These are phyloP conservation scores for Oncopodura yosiiana DNA, from an alignment of 1,140 invertebrate species.

Conservation along the genomic window DNA sequence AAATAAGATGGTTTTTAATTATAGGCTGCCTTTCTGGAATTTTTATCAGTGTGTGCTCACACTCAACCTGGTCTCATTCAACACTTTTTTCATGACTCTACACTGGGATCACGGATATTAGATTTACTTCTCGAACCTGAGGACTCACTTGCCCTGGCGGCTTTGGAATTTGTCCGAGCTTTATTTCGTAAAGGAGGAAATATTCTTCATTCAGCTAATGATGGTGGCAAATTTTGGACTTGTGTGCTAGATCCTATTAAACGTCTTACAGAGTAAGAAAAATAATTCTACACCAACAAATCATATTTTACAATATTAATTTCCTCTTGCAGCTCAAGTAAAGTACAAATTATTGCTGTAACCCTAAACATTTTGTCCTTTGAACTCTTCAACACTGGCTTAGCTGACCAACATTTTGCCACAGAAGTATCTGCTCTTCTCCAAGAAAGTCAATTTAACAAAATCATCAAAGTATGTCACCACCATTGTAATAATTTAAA, in stretches of 20 bases:
- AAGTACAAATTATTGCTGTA: conserved; percentile 16
- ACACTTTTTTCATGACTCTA: conserved; percentile 22
- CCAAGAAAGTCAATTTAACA: background rate
- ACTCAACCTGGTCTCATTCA: conserved; percentile 28
- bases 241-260: conserved; percentile 17
- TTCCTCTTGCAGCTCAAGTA: conserved; percentile 1
- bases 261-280: conserved; percentile 1
- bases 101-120: conserved; percentile 11
- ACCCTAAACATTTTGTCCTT: conserved; percentile 18
- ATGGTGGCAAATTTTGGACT: conserved; percentile 9
- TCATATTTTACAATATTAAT: background rate
- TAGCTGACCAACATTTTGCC: conserved; percentile 7
- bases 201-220: conserved; percentile 15
- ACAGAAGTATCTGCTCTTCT: conserved; percentile 4
- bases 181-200: conserved; percentile 13
- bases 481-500: background rate
- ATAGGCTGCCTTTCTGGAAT: conserved; percentile 26
- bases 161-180: conserved; percentile 19
- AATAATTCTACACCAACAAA: background rate
- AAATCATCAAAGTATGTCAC: conserved; percentile 9
- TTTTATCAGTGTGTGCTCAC: conserved; percentile 24
- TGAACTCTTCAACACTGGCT: conserved; percentile 14
- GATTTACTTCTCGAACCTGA: conserved; percentile 22
- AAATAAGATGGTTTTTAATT: background rate
- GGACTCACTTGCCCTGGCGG: conserved; percentile 18